Base-by-base conservation (phyloP, 1,140 invertebrate genomes). In the Ptiloglossa arizonensis region DNA sequence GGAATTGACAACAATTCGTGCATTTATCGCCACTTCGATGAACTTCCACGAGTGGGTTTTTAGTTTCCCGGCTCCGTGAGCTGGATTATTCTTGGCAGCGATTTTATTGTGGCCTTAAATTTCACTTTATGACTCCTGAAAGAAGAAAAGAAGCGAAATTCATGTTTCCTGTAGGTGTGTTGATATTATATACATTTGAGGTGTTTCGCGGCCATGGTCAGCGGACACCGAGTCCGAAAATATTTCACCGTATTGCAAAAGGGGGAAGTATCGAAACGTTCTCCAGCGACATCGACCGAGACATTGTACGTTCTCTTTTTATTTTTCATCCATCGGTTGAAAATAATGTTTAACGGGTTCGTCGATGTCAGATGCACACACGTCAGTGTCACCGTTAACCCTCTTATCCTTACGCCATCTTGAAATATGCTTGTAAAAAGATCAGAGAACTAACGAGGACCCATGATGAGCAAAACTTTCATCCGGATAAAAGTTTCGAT, bases 1-100 rank as follows among this genome's bases (percentile, higher is more conserved):
- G 38, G 38, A 67, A 74, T 67, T 56, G 73, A 69, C 64, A 57
- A 75, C 52, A 68, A 76, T 76, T 76, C 60, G 71, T 56, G 50
- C 71, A 56, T 66, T 66, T 66, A 74, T 76, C 64, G 17, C 24
- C 29, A 64, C 54, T 24, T 44, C 73, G 64, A 76, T 76, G 41
- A 76, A 76, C 54, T 76, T 69, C 66, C 22, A 57, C 52, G 41
- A 48, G 64, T 29, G 54, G 54, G 38, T 38, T 38, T 52, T 41
- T 9, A 15, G 22, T 15, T 41, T 11, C 48, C 0, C 13, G 8
- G 9, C 15, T 13, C 32, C 29, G 41, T 22, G 52, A 57, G 41
- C 24, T 22, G 66, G 66, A 76, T 60, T 57, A 69, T 69, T 69
- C 66, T 5, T 29, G 66, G 22, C 73, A 29, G 41, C n/a, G 32